These are phyloP conservation scores for Zoroaster sp. DNA, from an alignment of 53 echinoderm and acorn worm genomes.

Conservation along the genomic window DNA sequence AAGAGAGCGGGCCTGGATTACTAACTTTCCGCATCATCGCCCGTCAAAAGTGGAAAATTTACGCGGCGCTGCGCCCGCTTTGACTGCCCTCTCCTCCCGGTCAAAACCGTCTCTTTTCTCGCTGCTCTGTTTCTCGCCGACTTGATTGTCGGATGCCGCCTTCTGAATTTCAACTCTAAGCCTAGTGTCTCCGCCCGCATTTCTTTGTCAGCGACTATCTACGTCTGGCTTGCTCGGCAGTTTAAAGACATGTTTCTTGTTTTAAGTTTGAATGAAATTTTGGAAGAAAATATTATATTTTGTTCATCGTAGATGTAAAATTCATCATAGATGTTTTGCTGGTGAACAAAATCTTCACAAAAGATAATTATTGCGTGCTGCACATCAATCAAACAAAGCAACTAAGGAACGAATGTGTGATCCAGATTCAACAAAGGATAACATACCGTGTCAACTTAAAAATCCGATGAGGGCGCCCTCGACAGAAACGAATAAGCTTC, in stretches of 20 bases:
- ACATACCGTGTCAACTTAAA: neutral
- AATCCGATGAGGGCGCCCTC: neutral
- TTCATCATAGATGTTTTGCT: no score
- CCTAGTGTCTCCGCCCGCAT: neutral
- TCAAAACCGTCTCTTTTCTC: neutral
- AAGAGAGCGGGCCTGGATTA: slow-evolving; percentile 5
- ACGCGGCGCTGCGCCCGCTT: slow-evolving; percentile 58
- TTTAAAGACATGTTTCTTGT: neutral
- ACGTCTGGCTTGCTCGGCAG: neutral
- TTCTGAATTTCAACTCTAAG: neutral
- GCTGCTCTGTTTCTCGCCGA: neutral
- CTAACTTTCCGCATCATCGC: slow-evolving; percentile 33
- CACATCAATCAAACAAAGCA: no score
- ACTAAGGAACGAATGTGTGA: no score
- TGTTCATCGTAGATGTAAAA: no score
- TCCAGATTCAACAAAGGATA: no score
- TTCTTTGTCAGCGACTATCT: neutral
- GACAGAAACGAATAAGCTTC: neutral
- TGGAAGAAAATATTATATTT: neutral
- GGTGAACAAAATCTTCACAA: no score
- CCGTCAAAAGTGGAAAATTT: slow-evolving; percentile 52
- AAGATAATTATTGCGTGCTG: no score
- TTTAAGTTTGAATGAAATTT: neutral
- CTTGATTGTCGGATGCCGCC: slow-evolving; percentile 37
- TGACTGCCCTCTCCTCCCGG: slow-evolving; percentile 12